Evolutionary conservation across 2,888 invertebrate genomes (phyloP), one percentile per base, ranked within the genome.

Genomic region (Magallana nippona): DNA sequence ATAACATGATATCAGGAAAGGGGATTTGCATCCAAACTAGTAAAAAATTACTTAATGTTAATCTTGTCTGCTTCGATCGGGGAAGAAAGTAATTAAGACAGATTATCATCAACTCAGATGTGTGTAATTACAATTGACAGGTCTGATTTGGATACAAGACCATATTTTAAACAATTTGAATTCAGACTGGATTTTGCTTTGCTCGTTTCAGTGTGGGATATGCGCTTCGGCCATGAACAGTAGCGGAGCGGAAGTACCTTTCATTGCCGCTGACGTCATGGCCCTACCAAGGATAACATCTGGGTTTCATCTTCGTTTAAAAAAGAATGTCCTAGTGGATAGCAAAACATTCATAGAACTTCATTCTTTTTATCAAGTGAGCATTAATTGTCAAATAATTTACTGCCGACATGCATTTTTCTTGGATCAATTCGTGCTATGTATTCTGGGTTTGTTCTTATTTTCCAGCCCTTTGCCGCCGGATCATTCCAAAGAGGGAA

Each of bases 341-440:
- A 88, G 90, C 77, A 90, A 90, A 85, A 90, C 93, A 5, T 89
- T 91, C 44, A 86, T 91, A 79, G 93, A 93, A 82, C 84, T 94
- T 19, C 91, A 91, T 77, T 87, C 88, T 79, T 93, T 92, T 87
- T 89, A 92, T 78, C 89, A 91, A 90, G 93, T 93, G 10, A 93
- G 19, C n/a, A 1, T 44, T 56, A n/a, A n/a, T 78, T 27, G 27
- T 55, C 22, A 1, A 19, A 55, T 78, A n/a, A 55, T 10, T 78
- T 32, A 2, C 78, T 57, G 22, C 19, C 55, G 22, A 55, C 55
- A 79, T 56, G 15, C 10, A 10, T 13, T 79, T 79, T 79, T 27
- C 56, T 56, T 11, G 17, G 77, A 17, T 11, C 27, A 63, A 63
- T 63, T 55, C 71, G 11, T 62, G 71, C 17, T 63, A 11, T 80